These are phyloP conservation scores for Heteronetta atricapilla DNA, from an alignment of 2,113 vertebrate genomes.

Conservation along the genomic window DNA sequence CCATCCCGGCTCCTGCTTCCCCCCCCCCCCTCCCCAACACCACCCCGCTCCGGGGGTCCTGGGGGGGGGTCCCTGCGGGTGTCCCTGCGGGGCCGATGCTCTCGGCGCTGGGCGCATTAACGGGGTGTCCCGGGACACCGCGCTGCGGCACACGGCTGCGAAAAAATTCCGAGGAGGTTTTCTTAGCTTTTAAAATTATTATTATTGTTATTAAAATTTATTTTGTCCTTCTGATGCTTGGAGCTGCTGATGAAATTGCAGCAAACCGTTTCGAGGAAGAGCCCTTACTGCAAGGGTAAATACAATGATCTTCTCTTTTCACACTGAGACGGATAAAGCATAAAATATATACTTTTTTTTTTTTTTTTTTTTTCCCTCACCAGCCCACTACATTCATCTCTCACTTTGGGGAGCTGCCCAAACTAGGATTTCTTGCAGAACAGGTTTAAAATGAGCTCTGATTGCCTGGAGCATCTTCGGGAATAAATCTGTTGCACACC, in stretches of 20 bases:
- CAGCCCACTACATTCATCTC: neutral
- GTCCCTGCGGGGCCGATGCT: too few relatives aligned
- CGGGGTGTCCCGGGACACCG: too few relatives aligned
- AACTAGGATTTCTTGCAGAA: slow-evolving; percentile 50
- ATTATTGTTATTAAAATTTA: neutral
- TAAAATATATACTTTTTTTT: neutral
- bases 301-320: neutral
- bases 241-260: neutral
- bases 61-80: too few relatives aligned
- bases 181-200: neutral
- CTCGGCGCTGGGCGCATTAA: too few relatives aligned
- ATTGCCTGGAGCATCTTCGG: slow-evolving; percentile 38
- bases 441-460: slow-evolving; percentile 45
- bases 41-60: too few relatives aligned
- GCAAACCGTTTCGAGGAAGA: rapidly evolving
- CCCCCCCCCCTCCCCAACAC: too few relatives aligned
- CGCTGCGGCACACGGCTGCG: neutral
- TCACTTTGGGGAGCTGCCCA: neutral
- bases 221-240: neutral
- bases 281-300: neutral
- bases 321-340: neutral
- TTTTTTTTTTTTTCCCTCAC: neutral
- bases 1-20: too few relatives aligned
- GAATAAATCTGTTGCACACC: neutral
- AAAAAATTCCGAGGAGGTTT: neutral